Conservation (phyloP, 2,888 invertebrate genomes). For the Rhamnusium bicolor region DNA sequence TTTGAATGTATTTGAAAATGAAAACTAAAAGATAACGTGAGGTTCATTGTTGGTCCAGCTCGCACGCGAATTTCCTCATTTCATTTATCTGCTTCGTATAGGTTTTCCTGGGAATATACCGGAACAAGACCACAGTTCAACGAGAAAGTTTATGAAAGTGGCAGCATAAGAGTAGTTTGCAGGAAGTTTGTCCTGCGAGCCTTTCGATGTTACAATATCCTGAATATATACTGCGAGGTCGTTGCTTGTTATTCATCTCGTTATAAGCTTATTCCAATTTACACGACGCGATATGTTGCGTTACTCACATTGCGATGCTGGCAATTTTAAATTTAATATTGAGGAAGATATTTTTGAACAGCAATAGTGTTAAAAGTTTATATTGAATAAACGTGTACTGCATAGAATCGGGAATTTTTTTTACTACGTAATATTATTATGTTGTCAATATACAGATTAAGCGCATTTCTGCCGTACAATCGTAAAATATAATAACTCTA, state of each 20-base stretch:
- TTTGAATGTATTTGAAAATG: background rate
- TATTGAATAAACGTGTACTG: no score
- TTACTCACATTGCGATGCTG: background rate
- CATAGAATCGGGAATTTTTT: no score
- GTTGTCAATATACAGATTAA: no score
- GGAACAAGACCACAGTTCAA: constrained; percentile 14
- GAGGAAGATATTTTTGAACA: no score
- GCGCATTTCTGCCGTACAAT: no score
- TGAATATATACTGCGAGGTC: constrained; percentile 1
- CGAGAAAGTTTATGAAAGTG: constrained; percentile 16
- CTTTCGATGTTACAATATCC: constrained; percentile 14
- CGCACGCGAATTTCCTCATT: constrained; percentile 5
- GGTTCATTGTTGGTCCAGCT: constrained; percentile 5
- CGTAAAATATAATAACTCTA: no score
- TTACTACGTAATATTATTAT: no score
- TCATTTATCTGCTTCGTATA: background rate
- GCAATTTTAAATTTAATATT: background rate
- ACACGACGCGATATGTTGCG: background rate
- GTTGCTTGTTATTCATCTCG: constrained; percentile 19
- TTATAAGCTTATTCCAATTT: constrained; percentile 1
- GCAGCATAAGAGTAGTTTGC: constrained; percentile 18
- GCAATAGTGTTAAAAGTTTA: no score
- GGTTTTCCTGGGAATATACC: constrained; percentile 5
- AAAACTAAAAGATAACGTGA: background rate
- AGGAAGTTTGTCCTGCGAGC: constrained; percentile 1